A percentile compares a stretch with the other conserved stretches of the same genome.
Conservation (phyloP, 2,113 vertebrate genomes). For the Misgurnus mizolepis region DNA sequence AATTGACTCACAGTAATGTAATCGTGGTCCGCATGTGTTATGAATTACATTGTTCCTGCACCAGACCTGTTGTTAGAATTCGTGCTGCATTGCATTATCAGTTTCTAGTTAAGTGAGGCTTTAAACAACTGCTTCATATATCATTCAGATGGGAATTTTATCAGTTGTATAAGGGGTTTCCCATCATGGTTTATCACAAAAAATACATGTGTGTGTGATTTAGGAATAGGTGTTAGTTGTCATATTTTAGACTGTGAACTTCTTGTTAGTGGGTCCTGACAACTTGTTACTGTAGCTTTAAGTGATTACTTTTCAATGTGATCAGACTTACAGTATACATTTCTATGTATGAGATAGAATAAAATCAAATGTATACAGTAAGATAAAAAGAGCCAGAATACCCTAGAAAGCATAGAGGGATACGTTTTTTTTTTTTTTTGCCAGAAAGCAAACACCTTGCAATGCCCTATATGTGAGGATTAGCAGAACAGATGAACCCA, state of each 20-base stretch:
- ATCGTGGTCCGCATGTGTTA: slow-evolving; percentile 12
- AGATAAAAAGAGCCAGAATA: too few species aligned
- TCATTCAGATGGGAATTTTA: background rate
- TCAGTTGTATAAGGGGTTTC: background rate
- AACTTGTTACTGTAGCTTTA: too few species aligned
- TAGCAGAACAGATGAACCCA: too few species aligned
- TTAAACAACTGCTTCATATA: slow-evolving; percentile 25
- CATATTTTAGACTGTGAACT: background rate
- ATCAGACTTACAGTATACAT: too few species aligned
- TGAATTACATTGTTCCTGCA: slow-evolving; percentile 17
- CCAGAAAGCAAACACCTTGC: too few species aligned
- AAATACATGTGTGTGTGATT: background rate
- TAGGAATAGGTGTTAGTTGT: background rate
- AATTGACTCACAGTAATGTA: background rate
- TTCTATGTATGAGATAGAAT: too few species aligned
- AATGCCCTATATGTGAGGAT: too few species aligned
- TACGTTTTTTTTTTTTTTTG: too few species aligned
- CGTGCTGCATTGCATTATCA: slow-evolving; percentile 19
- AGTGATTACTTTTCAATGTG: too few species aligned
- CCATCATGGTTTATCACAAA: background rate
- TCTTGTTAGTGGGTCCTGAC: background rate
- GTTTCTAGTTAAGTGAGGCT: slow-evolving; percentile 18
- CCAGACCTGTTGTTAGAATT: slow-evolving; percentile 7
- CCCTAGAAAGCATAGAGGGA: too few species aligned
- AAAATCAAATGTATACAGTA: too few species aligned